These are phyloP conservation scores for Odontomachus brunneus DNA, from an alignment of 1,140 invertebrate species.

Conservation along the genomic window DNA sequence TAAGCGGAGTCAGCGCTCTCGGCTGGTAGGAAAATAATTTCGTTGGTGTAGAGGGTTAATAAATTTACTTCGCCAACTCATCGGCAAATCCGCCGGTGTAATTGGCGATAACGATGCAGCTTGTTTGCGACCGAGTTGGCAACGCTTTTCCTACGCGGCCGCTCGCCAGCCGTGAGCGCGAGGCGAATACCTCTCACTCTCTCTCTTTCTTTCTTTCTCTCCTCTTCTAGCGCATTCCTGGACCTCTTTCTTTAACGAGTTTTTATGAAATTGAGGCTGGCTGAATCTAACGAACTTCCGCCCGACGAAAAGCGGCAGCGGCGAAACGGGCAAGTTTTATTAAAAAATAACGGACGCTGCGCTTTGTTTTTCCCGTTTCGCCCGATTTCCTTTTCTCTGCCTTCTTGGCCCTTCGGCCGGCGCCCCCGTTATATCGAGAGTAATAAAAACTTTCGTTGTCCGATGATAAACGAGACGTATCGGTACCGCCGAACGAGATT, in stretches of 20 bases:
- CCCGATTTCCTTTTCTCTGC: constrained; percentile 35
- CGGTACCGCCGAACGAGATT: background rate
- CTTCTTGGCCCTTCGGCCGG: background rate
- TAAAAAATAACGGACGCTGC: constrained; percentile 60
- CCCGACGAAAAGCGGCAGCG: constrained; percentile 39
- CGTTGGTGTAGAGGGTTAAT: constrained; percentile 29
- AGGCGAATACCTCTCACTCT: constrained; percentile 23
- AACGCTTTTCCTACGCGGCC: constrained; percentile 37
- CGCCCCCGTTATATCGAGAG: constrained; percentile 15
- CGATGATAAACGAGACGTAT: constrained; percentile 51
- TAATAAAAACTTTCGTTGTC: constrained; percentile 50
- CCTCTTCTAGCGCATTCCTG: constrained; percentile 21
- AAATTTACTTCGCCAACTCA: constrained; percentile 62
- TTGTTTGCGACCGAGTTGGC: constrained; percentile 70
- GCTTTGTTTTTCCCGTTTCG: constrained; percentile 55
- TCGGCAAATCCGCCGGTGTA: constrained; percentile 58
- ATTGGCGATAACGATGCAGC: constrained; percentile 70
- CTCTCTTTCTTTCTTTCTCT: constrained; percentile 5
- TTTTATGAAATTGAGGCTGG: constrained; percentile 70
- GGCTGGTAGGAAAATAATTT: constrained; percentile 49
- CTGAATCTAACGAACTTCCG: constrained; percentile 68
- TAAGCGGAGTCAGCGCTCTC: background rate
- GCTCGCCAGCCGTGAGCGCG: constrained; percentile 12
- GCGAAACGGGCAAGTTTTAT: constrained; percentile 57
- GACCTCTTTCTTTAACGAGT: constrained; percentile 66